Evolutionary conservation across 2,797 vertebrate genomes (phyloP).

Genomic region (Tiaroga cobitis): DNA sequence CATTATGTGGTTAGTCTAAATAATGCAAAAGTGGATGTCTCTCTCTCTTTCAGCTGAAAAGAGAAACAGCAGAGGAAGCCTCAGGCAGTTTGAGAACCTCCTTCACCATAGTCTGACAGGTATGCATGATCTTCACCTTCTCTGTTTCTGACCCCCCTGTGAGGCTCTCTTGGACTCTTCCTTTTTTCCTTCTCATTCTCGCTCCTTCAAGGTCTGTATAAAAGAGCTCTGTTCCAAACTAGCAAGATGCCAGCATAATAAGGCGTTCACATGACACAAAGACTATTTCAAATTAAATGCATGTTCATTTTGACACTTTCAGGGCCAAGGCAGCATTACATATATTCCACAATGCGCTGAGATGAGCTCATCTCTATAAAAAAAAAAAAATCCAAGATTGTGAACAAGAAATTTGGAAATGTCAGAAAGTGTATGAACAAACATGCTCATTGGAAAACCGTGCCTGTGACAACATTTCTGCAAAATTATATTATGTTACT

Average conservation of each 20-base stretch:
- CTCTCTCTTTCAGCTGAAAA: conserved; percentile 22
- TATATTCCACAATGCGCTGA: not conserved
- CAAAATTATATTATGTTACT: no score
- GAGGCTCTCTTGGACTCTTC: not conserved
- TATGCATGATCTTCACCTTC: conserved; percentile 18
- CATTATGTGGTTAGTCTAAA: conserved; percentile 47
- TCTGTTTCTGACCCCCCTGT: not conserved
- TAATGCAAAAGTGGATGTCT: conserved; percentile 39
- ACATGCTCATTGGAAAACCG: not conserved
- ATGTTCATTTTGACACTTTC: conserved; percentile 5
- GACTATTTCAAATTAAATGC: conserved; percentile 7
- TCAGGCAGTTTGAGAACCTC: conserved; percentile 22
- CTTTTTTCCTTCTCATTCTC: not conserved
- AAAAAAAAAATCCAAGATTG: not conserved
- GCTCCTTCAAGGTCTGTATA: not conserved
- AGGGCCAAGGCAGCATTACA: not conserved
- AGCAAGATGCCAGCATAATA: not conserved
- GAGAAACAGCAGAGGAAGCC: conserved; percentile 24
- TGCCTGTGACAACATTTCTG: not conserved
- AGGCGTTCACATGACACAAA: not conserved
- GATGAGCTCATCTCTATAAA: not conserved
- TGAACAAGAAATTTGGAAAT: not conserved
- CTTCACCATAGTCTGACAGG: conserved; percentile 9
- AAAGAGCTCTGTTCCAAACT: not conserved
- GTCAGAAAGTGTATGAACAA: no score